Base-by-base conservation (phyloP, 1,140 invertebrate species). In the Drosophila littoralis region DNA sequence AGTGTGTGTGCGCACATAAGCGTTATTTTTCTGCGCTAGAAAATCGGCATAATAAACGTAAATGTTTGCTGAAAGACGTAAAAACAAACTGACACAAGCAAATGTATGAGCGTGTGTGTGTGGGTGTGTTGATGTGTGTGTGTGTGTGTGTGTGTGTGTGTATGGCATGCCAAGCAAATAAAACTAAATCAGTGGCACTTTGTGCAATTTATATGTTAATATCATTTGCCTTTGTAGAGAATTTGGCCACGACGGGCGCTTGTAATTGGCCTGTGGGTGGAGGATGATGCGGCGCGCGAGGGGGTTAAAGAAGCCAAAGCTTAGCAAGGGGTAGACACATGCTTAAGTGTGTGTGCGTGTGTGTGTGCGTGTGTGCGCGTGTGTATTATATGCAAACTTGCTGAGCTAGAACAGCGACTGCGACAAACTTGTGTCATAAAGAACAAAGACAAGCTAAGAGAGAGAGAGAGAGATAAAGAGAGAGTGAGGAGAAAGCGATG, bases 21-120 rank as follows among this genome's bases (percentile, higher is more conserved):
- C 80, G 85, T 81, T 90, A 90, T 85, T 90, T 90, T 90, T 90
- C 86, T 90, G 85, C 85, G 86, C 85, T 90, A 90, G 81, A 90
- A 90, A 90, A 85, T 90, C 81, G 69, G 70, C 68, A 90, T 90
- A 90, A 90, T 90, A 90, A 90, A 90, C 81, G 65, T 86, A 90
- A 90, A 85, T 90, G 78, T 71, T 79, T 75, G 66, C 48, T 69
- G 73, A 82, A 80, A 82, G 83, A 82, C 77, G 66, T 88, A 83
- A 80, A 83, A 86, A 88, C 83, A 89, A 88, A 84, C 71, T 84
- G 74, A 38, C 69, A 71, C 67, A 72, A 57, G 61, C 57, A 45
- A 58, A 63, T 35, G 22, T 32, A 22, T 42, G 28, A 33, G 13
- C 9, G 28, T 32, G 7, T 58, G 12, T 65, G 12, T 13, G 33